phyloP scores from a whole-genome alignment of 2,888 invertebrate genomes.

The Epiblema foenella region DNA sequence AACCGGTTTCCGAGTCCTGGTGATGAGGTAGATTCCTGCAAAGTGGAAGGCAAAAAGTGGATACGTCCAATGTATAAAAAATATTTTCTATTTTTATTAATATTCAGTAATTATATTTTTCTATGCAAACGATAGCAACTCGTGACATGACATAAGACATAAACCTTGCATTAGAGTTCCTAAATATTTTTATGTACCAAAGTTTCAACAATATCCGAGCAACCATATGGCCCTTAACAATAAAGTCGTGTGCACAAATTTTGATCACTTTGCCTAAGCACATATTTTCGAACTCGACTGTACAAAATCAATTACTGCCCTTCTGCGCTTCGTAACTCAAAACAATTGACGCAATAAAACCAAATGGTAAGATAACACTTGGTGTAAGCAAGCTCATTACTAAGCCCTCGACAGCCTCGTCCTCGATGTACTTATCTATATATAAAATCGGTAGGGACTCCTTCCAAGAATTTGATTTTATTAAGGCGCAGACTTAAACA shows the following conservation, averaged over 20 bases:
- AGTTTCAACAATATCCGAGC: too few species aligned
- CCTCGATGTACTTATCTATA: conserved; percentile 41
- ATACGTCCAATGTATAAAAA: too few species aligned
- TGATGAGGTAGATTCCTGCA: too few species aligned
- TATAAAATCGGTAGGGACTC: not conserved
- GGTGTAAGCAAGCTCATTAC: conserved; percentile 52
- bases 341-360: conserved; percentile 42
- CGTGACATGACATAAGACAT: conserved; percentile 14
- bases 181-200: too few species aligned
- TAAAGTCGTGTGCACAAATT: too few species aligned
- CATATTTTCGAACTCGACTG: not conserved
- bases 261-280: too few species aligned
- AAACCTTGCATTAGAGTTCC: too few species aligned
- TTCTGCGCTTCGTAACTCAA: conserved; percentile 40
- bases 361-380: conserved; percentile 30
- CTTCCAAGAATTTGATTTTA: not conserved
- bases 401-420: conserved; percentile 50
- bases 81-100: too few species aligned
- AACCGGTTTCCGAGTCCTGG: too few species aligned
- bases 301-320: conserved; percentile 59
- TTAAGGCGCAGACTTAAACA: not conserved
- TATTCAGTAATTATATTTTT: not conserved
- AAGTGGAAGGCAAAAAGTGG: too few species aligned
- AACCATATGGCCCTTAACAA: too few species aligned
- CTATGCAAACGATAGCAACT: not conserved